Evolutionary conservation across 1,140 invertebrate genomes (phyloP).

Genomic region (Tribolium castaneum): DNA sequence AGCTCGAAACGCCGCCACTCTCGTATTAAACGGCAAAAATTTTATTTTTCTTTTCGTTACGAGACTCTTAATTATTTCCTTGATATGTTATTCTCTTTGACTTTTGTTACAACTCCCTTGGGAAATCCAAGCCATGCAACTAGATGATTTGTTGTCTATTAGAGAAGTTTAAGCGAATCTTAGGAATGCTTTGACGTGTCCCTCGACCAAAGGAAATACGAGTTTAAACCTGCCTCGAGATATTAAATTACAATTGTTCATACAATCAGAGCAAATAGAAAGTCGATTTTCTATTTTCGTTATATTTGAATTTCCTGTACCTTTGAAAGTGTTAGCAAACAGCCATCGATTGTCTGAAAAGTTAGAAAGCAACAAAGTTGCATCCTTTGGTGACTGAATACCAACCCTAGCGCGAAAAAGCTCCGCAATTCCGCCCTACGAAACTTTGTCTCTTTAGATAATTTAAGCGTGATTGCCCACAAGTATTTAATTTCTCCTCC

Average conservation of each 20-base stretch:
- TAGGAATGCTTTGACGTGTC: background rate
- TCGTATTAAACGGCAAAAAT: background rate
- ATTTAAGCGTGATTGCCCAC: background rate
- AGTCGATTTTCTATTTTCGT: background rate
- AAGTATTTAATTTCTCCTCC: slow-evolving; percentile 1
- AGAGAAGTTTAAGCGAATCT: background rate
- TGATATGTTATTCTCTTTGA: background rate
- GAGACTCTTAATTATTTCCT: background rate
- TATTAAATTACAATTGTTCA: background rate
- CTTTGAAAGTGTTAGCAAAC: slow-evolving; percentile 35
- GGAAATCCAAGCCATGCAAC: background rate
- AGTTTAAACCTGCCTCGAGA: background rate
- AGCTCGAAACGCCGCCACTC: background rate
- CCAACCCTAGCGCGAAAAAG: slow-evolving; percentile 42
- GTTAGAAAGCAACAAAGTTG: slow-evolving; percentile 36
- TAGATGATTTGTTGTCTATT: background rate
- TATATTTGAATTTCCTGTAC: background rate
- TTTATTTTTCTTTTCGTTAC: background rate
- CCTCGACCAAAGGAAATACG: background rate
- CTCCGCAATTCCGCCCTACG: slow-evolving; percentile 4
- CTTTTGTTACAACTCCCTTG: background rate
- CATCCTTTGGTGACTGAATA: slow-evolving; percentile 19
- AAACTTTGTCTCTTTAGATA: slow-evolving; percentile 20
- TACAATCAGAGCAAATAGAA: background rate
- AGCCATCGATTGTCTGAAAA: slow-evolving; percentile 39